Evolutionary conservation across 1,140 invertebrate species (phyloP), one percentile per base, ranked within the genome.

Genomic region (Ditylenchus dipsaci): DNA sequence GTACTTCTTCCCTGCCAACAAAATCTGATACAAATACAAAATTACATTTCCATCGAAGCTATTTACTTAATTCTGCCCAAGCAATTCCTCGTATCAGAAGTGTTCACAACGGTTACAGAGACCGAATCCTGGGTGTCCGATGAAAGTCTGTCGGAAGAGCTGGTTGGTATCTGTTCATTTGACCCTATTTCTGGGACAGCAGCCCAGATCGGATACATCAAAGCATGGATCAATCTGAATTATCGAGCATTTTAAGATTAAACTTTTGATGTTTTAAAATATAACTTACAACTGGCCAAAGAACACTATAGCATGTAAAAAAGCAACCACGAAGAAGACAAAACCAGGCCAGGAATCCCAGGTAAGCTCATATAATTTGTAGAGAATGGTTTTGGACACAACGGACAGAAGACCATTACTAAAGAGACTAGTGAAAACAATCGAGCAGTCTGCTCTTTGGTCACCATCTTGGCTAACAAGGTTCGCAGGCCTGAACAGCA

Each of bases 311-410:
- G 57, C 23, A 23, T 47, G 47, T 42, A 72, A 19, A 27, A 45
- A 11, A 11, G 49, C 60, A 19, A 72, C 21, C 43, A 73, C n/a
- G 17, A 73, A 69, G 53, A 74, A 74, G 17, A 74, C 72, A 29
- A 74, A 74, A 29, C 72, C 72, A 0, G 72, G 72, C 70, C 72
- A 74, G 23, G 30, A 23, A 9, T 67, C 43, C 13, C 74, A 27
- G 0, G 72, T 74, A 11, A n/a, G 19, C 23, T 68, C 49, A 65
- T 73, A 74, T 23, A 74, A 57, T 47, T 68, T 73, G 53, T 74
- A 72, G 15, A 74, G 60, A 33, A 70, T 19, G 0, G 59, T 11
- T 33, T 61, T 38, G 9, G 72, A 69, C 11, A 69, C 13, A 17
- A 74, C 17, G 72, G 72, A n/a, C 65, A 27, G 15, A 74, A 19